Evolutionary conservation across 2,113 vertebrate genomes (phyloP), one percentile per base, ranked within the genome.

Genomic region (Alligator sinensis): DNA sequence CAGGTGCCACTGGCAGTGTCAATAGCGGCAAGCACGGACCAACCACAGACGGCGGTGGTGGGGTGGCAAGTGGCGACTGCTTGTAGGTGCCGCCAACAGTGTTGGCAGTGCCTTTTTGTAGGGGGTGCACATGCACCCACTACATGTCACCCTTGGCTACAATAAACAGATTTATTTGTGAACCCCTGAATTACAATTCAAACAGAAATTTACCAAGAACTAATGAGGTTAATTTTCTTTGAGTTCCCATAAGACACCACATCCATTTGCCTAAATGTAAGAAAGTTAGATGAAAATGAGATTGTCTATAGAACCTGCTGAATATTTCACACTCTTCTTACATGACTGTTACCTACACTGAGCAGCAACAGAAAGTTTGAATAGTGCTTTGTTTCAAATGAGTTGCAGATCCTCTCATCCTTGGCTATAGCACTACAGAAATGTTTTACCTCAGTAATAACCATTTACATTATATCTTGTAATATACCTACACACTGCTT

Each of bases 281-380:
- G 14, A 74, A 22, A 7, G 47, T 74, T 19, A 47, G 70, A 74
- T 74, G 34, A 22, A 13, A 91, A 89, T 10, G 2, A 47, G 70
- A 22, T 13, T 59, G 14, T 17, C 77, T 55, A 14, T 68, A 55
- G 30, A 74, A 38, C 25, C 70, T 21, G 14, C 30, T 74, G 34
- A 6, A 47, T 12, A 24, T 21, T 34, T 38, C 68, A 22, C 18
- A 57, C 68, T 80, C 6, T 11, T 91, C 0, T 0, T 54, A 59
- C 16, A 19, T 58, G 21, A 27, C 17, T 30, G 9, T 25, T 81
- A 4, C 6, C 82, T 47, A 9, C 87, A 77, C 19, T 66, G 55
- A 57, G 54, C 21, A 86, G 27, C n/a, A 72, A 15, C 92, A 47
- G 86, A 62, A 63, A 84, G 14, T 80, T 68, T 75, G 66, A 68